Percentiles rank a stretch among this genome's conserved stretches.
These are phyloP conservation scores for Poeciliopsis presidionis DNA, from an alignment of 2,797 vertebrate genomes.

Conservation along the genomic window DNA sequence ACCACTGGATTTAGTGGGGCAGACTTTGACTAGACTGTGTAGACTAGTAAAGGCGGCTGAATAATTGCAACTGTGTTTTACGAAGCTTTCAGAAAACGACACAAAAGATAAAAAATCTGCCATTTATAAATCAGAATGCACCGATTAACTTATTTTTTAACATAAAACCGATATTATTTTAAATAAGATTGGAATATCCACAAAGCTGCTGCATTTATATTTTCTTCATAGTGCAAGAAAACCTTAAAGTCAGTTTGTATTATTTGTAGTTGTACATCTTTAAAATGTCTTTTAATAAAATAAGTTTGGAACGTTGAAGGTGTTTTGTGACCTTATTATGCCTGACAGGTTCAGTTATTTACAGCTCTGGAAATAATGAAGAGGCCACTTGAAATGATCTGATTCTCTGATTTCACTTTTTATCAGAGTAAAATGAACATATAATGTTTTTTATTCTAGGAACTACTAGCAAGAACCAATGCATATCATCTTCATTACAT, in stretches of 20 bases:
- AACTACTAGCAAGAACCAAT: neutral
- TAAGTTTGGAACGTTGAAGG: neutral
- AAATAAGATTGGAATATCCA: too few species aligned
- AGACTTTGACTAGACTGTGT: constrained; percentile 2
- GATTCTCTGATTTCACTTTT: too few species aligned
- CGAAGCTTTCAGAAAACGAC: neutral
- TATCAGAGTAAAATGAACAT: too few species aligned
- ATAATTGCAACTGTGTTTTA: neutral
- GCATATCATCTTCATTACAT: neutral
- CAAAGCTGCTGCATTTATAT: too few species aligned
- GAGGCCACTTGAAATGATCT: too few species aligned
- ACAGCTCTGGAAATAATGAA: too few species aligned
- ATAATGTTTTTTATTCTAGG: too few species aligned
- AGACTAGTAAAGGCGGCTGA: neutral
- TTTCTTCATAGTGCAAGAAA: neutral
- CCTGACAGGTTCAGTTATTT: neutral
- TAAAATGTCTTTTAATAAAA: neutral
- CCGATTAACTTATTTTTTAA: too few species aligned
- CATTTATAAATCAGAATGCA: neutral
- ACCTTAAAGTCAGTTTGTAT: neutral
- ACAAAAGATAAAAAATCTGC: neutral
- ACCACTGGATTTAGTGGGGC: neutral
- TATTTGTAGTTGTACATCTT: neutral
- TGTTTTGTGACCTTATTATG: too few species aligned
- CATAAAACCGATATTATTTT: too few species aligned